A percentile compares a stretch with the other conserved stretches of the same genome.
Evolutionary conservation across 2,113 vertebrate genomes (phyloP).

Genomic region (Otolemur garnettii): DNA sequence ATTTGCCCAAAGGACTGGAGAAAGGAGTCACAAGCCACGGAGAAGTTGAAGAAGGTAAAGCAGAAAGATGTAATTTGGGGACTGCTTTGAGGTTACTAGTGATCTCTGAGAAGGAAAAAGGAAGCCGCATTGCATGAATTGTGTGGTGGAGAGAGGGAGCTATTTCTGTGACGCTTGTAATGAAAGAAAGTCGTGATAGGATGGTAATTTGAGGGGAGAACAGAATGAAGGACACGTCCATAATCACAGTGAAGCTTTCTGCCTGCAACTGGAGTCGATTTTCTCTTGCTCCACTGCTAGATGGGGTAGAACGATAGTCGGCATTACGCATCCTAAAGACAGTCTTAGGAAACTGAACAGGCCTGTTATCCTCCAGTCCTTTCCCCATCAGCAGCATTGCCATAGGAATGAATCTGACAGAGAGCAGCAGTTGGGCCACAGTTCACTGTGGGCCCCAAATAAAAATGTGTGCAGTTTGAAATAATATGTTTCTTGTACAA

Average conservation of each 20-base stretch:
- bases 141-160: neutral
- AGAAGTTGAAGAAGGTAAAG: neutral
- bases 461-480: neutral
- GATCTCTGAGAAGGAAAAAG: neutral
- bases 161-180: constrained; percentile 48
- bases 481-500: neutral
- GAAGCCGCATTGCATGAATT: constrained; percentile 2
- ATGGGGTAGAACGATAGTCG: neutral
- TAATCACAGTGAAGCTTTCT: neutral
- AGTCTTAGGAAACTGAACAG: neutral
- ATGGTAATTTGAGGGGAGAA: neutral
- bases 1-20: neutral
- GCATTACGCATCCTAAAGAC: neutral
- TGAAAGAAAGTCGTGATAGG: neutral
- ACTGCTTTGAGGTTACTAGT: neutral
- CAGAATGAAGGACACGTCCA: neutral
- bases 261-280: neutral
- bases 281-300: neutral
- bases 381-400: neutral
- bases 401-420: neutral
- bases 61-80: neutral
- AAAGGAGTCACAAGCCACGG: neutral
- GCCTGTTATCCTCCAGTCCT: neutral
- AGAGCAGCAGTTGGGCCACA: neutral
- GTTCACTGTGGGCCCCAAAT: neutral